Evolutionary conservation across 2,888 invertebrate species (phyloP).

Genomic region (Microplitis manilae): DNA sequence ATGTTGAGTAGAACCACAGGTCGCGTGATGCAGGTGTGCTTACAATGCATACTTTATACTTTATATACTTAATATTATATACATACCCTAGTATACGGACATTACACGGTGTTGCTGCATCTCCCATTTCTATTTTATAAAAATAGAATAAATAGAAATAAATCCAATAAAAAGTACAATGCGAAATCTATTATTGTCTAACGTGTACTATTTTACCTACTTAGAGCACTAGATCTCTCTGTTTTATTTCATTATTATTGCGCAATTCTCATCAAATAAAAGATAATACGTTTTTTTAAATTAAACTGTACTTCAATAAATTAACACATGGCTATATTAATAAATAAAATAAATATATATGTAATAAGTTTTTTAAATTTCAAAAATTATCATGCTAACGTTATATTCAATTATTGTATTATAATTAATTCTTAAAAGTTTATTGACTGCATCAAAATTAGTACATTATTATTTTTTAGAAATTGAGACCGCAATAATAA

Average conservation of each 20-base stretch:
- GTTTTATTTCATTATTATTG: background rate
- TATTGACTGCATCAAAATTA: background rate
- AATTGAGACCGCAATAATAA: too few relatives aligned
- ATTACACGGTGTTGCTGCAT: background rate
- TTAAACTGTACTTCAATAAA: background rate
- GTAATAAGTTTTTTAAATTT: too few relatives aligned
- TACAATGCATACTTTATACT: background rate
- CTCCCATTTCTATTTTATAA: background rate
- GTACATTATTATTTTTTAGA: background rate
- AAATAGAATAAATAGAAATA: background rate
- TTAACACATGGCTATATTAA: too few relatives aligned
- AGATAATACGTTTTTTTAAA: background rate
- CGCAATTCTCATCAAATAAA: background rate
- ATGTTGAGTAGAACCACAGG: background rate
- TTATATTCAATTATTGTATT: too few relatives aligned
- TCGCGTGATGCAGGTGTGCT: conserved; percentile 36
- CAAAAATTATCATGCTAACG: too few relatives aligned
- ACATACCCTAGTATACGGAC: background rate
- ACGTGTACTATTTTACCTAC: background rate
- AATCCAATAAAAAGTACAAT: background rate
- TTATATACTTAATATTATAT: background rate
- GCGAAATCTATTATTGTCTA: background rate
- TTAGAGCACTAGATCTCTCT: background rate
- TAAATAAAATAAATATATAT: too few relatives aligned
- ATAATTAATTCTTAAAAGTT: background rate